A percentile compares a stretch with the other conserved stretches of the same genome.
Evolutionary conservation across 2,888 invertebrate genomes (phyloP).

Genomic region (Eristalis pertinax): DNA sequence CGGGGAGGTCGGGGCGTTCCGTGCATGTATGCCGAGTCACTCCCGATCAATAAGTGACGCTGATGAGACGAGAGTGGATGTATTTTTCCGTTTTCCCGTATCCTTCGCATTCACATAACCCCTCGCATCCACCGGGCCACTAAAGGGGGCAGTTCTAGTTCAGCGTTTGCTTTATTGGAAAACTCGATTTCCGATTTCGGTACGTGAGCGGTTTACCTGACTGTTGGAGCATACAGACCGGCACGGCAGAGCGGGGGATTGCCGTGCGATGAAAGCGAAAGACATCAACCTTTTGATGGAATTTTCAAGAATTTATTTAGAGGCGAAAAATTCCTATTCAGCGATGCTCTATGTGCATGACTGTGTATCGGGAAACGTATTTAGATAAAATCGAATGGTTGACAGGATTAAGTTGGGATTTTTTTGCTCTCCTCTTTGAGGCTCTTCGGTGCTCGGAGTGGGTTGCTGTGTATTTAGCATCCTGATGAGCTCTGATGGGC

Average conservation of each 20-base stretch:
- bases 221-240: constrained; percentile 2
- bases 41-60: constrained; percentile 30
- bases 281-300: constrained; percentile 29
- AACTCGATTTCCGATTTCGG: constrained; percentile 67
- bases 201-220: constrained; percentile 66
- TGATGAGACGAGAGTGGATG: constrained; percentile 56
- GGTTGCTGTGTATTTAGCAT: not conserved
- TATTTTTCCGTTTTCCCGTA: constrained; percentile 32
- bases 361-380: constrained; percentile 35
- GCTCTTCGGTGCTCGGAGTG: not conserved
- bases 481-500: not conserved
- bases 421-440: not conserved
- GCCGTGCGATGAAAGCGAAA: not conserved
- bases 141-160: constrained; percentile 25
- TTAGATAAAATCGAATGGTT: constrained; percentile 32
- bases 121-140: not conserved
- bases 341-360: constrained; percentile 18
- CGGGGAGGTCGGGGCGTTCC: too few species aligned
- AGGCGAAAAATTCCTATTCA: constrained; percentile 34
- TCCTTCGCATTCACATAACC: not conserved
- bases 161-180: constrained; percentile 59
- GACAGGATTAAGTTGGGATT: not conserved
- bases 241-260: not conserved
- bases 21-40: not conserved
- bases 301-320: constrained; percentile 58